A percentile compares a stretch with the other conserved stretches of the same genome.
These are phyloP conservation scores for Synergus japonicus DNA, from an alignment of 2,888 invertebrate species.

Conservation along the genomic window DNA sequence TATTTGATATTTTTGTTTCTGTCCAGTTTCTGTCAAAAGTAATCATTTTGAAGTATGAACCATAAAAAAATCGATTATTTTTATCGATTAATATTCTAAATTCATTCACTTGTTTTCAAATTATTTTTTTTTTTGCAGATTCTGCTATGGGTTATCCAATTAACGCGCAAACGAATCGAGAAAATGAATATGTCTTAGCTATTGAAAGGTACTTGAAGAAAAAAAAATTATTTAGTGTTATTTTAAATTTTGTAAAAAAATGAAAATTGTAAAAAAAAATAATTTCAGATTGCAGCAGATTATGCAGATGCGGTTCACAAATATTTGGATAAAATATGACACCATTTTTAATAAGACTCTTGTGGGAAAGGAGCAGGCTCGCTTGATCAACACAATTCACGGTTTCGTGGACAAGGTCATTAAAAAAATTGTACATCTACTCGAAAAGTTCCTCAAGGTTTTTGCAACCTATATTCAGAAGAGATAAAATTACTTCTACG, in stretches of 20 bases:
- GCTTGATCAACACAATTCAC: constrained; percentile 78
- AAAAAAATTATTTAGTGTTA: background rate
- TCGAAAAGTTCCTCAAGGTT: constrained; percentile 2
- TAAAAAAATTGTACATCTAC: constrained; percentile 6
- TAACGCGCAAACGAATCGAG: constrained; percentile 73
- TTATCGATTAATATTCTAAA: background rate
- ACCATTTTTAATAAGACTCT: constrained; percentile 77
- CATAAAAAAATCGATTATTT: background rate
- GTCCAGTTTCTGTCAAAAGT: background rate
- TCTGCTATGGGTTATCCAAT: constrained; percentile 77
- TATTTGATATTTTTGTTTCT: background rate
- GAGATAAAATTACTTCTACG: background rate
- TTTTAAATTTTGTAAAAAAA: background rate
- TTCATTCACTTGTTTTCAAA: background rate
- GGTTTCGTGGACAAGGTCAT: constrained; percentile 79
- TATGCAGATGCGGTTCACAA: constrained; percentile 73
- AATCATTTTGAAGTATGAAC: background rate
- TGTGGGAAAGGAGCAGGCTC: constrained; percentile 77
- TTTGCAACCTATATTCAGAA: background rate
- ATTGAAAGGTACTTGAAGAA: constrained; percentile 73
- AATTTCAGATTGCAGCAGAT: constrained; percentile 72
- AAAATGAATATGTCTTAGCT: constrained; percentile 75
- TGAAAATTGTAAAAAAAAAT: constrained; percentile 24
- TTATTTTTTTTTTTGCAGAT: constrained; percentile 62
- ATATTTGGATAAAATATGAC: constrained; percentile 79